Evolutionary conservation across 2,888 invertebrate species (phyloP), one percentile per base, ranked within the genome.

Genomic region (Scaptomyza cyrtandrae): DNA sequence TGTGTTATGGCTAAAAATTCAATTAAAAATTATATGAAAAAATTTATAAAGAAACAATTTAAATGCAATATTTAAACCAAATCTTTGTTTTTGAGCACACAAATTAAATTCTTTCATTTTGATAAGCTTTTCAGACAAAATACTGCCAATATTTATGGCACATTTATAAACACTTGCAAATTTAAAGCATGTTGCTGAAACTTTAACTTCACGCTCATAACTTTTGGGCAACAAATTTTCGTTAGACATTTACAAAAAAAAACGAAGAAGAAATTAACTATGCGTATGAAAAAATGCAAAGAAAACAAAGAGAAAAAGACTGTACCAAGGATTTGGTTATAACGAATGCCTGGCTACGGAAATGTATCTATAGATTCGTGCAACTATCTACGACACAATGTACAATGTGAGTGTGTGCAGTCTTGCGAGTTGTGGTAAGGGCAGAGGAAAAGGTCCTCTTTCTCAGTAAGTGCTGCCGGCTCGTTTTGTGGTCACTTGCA

Each of bases 401-500:
- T 41, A 61, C 54, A 39, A 57, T 52, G 57, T 54, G 63, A 35
- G 35, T 29, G 29, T 7, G 41, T 73, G 58, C 52, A 71, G 62
- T 61, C 53, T 49, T 48, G 27, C 53, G 7, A 24, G 24, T 24
- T 24, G 24, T 24, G 24, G 24, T 24, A 1, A 24, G 24, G 24
- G 14, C 7, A 14, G 14, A 3, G 14, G 37, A 24, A 49, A 49
- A 56, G 56, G 48, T 61, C 53, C 46, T 48, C 29, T 62, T 49
- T 14, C 27, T 33, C 33, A 10, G 9, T 49, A 78, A 75, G 75
- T 78, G 64, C 71, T 52, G 65, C 46, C 55, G 58, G 62, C 65
- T 77, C 71, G 69, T 75, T 71, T 70, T 78, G 84, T 68, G 88
- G 88, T 80, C 76, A 88, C 63, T 88, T 63, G 78, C 66, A 70